Base-by-base conservation (phyloP, 1,140 invertebrate species). In the Apis laboriosa region DNA sequence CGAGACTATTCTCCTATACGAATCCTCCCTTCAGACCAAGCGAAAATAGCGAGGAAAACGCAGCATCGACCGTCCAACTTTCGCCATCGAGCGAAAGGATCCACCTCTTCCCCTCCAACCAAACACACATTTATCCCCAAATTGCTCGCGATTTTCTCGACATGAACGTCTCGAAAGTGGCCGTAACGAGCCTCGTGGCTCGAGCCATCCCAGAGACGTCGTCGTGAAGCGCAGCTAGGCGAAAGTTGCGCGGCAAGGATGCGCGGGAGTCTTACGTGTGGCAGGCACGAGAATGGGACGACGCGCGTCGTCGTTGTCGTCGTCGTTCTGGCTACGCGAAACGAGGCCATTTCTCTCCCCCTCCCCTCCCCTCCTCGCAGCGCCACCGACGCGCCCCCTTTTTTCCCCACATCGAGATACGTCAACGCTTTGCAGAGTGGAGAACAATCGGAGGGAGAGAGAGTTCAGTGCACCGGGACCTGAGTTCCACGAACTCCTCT, bases 271-370 rank as follows among this genome's bases (percentile, higher is more conserved):
- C 82, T 78, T 87, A 34, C 70, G 77, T 77, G 84, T 74, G 86
- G 28, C 75, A 75, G 86, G 28, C 75, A 75, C 85, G 80, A 86
- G 84, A 79, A 85, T 87, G 87, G 82, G 84, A 82, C 84, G 83
- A 84, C 80, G 80, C 24, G 24, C 28, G 28, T 34, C 2, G 28
- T 34, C 80, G 84, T 43, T 3, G 2, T 43, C 34, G 2, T 43
- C 81, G 77, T 80, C 85, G 77, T 84, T 85, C 82, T 83, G 86
- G 86, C 84, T 84, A 43, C 34, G 86, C 86, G 83, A 90, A 90
- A 90, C 76, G 87, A 89, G 90, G 87, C 88, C 89, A 90, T 90
- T 90, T 86, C 88, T 86, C 85, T 87, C 86, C 86, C 74, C 77
- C 66, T 76, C 77, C 53, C 66, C n/a, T 21, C 51, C 67, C 66